Conservation (phyloP, 2,888 invertebrate genomes). For the Archips xylosteana region DNA sequence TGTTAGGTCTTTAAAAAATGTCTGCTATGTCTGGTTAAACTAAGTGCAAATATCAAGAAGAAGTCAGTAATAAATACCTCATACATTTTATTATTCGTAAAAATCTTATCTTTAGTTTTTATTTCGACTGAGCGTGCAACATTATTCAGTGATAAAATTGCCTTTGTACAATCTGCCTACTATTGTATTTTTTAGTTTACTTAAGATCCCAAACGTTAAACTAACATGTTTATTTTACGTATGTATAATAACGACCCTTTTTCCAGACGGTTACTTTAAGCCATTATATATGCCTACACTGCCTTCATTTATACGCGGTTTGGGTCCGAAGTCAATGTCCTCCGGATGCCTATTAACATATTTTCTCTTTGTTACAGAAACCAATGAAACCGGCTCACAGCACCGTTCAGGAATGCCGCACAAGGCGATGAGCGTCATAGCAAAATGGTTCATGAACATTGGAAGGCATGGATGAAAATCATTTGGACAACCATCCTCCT, state of each 20-base stretch:
- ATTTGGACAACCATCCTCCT: conserved; percentile 64
- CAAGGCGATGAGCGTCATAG: conserved; percentile 77
- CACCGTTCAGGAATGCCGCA: conserved; percentile 73
- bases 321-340: not conserved
- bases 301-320: not conserved
- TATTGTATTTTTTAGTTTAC: too few relatives aligned
- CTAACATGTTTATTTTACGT: not conserved
- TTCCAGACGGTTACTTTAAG: not conserved
- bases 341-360: not conserved
- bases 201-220: not conserved
- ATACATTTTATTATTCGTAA: too few relatives aligned
- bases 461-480: conserved; percentile 80
- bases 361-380: conserved; percentile 44
- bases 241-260: not conserved
- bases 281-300: conserved; percentile 1
- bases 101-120: too few relatives aligned
- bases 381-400: conserved; percentile 40
- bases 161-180: too few relatives aligned
- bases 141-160: too few relatives aligned
- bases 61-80: too few relatives aligned
- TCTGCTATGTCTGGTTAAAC: too few relatives aligned
- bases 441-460: conserved; percentile 82
- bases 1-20: too few relatives aligned
- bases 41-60: too few relatives aligned
- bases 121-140: too few relatives aligned